Base-by-base conservation (phyloP, 2,797 vertebrate species). In the Gymnoscopelus microlampas region DNA sequence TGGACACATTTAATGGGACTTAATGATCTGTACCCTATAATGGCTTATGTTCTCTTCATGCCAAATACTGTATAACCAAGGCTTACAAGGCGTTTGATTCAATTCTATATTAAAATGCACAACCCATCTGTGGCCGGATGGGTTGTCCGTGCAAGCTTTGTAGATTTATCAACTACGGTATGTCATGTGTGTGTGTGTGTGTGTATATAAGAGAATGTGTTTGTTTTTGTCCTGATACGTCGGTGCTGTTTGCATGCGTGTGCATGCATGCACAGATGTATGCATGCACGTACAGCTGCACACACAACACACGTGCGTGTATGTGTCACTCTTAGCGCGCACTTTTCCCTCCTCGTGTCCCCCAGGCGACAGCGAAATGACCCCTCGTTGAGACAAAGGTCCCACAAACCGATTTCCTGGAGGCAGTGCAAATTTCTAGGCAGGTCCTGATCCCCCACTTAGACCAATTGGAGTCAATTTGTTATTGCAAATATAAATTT, bases 401-500 rank as follows among this genome's bases (percentile, higher is more conserved):
- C 80, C 19, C 79, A 80, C 77, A 82, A 82, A 85, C 70, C 74
- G 76, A 91, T 91, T 90, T 92, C 87, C 87, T 82, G 54, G 67
- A n/a, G 32, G 71, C 66, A 3, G 79, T 77, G 81, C 78, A 89
- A 59, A 91, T 89, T 85, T 91, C 83, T 82, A 87, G 81, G 84
- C 81, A 65, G 91, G 93, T 93, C 91, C 78, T 92, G 89, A 94
- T 93, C 92, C 88, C 88, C 89, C 87, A 93, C 91, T 92, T 94
- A 91, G 85, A 85, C 89, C 87, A 93, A 91, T 94, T 93, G 89
- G 89, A 92, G 88, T 92, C 93, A 95, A 94, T 95, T 94, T 95
- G 94, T 93, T 94, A 91, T 93, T 94, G 88, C 91, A 94, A 95
- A 94, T 93, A 95, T 93, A 93, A 87, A 93, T 94, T 94, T 94